phyloP scores from a whole-genome alignment of 2,797 vertebrate genomes.

The Acanthopagrus latus region DNA sequence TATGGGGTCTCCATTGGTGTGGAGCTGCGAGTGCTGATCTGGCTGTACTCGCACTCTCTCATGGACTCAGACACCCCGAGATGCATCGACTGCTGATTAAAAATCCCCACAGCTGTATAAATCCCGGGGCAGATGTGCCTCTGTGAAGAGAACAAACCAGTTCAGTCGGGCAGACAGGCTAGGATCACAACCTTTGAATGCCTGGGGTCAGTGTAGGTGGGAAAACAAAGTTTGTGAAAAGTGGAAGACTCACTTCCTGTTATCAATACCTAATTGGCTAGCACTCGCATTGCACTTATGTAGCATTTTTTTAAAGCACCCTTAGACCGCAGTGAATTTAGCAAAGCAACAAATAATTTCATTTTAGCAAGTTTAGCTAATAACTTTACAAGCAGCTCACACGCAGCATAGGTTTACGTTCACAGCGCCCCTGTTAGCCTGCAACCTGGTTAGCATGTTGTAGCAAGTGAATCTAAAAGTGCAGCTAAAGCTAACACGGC shows the following conservation, averaged over 20 bases:
- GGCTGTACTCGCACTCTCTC: slow-evolving; percentile 98
- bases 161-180: slow-evolving; percentile 23
- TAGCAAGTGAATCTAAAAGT: slow-evolving; percentile 36
- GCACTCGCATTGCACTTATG: background rate
- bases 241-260: slow-evolving; percentile 52
- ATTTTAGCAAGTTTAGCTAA: background rate
- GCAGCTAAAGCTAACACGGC: slow-evolving; percentile 67
- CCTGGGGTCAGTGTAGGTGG: background rate
- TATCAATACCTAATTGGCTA: slow-evolving; percentile 13
- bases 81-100: slow-evolving; percentile 88
- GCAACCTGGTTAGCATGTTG: slow-evolving; percentile 56
- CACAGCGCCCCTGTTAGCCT: slow-evolving; percentile 52
- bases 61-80: slow-evolving; percentile 93
- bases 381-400: slow-evolving; percentile 29
- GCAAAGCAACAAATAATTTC: background rate
- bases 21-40: slow-evolving; percentile 96
- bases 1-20: slow-evolving; percentile 98
- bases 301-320: background rate
- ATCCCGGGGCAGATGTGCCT: slow-evolving; percentile 67
- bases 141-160: slow-evolving; percentile 55
- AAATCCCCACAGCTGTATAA: slow-evolving; percentile 63
- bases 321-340: no score
- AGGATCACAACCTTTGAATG: slow-evolving; percentile 22
- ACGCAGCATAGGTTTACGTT: slow-evolving; percentile 10
- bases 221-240: slow-evolving; percentile 52